phyloP scores from a whole-genome alignment of 2,797 vertebrate species.

The Typhlichthys eigenmanni region DNA sequence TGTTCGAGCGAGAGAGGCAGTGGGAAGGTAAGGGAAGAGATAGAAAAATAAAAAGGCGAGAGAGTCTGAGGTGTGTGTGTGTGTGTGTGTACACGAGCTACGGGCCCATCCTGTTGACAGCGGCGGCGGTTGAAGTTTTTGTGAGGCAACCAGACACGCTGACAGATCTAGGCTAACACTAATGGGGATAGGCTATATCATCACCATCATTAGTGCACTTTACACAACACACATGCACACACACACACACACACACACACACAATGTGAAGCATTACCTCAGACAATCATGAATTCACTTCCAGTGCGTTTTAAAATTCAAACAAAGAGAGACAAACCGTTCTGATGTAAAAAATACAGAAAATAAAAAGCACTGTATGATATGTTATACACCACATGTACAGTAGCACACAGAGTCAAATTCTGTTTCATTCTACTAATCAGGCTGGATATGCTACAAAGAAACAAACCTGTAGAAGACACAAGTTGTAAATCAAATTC shows the following conservation, averaged over 20 bases:
- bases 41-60: too few species aligned
- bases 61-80: neutral
- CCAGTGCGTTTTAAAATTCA: neutral
- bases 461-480: too few species aligned
- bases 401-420: too few species aligned
- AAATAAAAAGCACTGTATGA: too few species aligned
- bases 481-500: too few species aligned
- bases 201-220: constrained; percentile 52
- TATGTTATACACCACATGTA: too few species aligned
- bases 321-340: too few species aligned
- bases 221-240: constrained; percentile 21
- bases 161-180: constrained; percentile 82
- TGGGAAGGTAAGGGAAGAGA: too few species aligned
- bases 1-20: constrained; percentile 16
- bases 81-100: constrained; percentile 37
- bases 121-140: constrained; percentile 65
- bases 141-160: constrained; percentile 63
- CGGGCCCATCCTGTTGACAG: constrained; percentile 51
- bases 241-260: constrained; percentile 8
- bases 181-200: constrained; percentile 73
- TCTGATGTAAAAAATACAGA: too few species aligned
- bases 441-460: too few species aligned
- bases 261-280: neutral
- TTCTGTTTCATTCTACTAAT: too few species aligned
- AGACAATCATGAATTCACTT: neutral